Percentiles rank a stretch among this genome's conserved stretches.
phyloP scores from a whole-genome alignment of 2,888 invertebrate species.

The Drosophila prostipennis region DNA sequence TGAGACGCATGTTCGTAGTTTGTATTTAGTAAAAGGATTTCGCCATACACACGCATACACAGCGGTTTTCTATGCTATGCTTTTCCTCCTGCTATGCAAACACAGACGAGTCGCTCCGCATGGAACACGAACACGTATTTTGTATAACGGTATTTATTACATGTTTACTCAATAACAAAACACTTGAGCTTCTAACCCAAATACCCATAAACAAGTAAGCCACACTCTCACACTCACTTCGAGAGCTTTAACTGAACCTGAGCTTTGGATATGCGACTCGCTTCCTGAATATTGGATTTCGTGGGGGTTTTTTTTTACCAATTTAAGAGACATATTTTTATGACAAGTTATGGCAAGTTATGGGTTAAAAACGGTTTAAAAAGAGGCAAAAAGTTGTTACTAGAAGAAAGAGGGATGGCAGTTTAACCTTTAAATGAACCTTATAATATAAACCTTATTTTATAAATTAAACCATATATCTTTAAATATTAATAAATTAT shows the following conservation, averaged over 20 bases:
- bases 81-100: slow-evolving; percentile 58
- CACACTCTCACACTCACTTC: slow-evolving; percentile 31
- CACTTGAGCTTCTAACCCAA: slow-evolving; percentile 74
- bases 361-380: not conserved
- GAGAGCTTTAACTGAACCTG: slow-evolving; percentile 19
- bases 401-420: no score
- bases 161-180: slow-evolving; percentile 74
- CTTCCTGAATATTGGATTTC: slow-evolving; percentile 20
- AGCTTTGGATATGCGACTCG: slow-evolving; percentile 13
- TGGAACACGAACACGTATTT: slow-evolving; percentile 65
- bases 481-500: no score
- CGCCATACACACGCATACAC: slow-evolving; percentile 17
- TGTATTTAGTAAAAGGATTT: slow-evolving; percentile 73
- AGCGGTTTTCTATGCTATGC: slow-evolving; percentile 10
- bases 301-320: not conserved
- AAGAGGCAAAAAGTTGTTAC: no score
- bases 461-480: no score
- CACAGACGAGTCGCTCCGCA: slow-evolving; percentile 50
- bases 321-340: slow-evolving; percentile 5
- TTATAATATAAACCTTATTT: no score
- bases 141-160: slow-evolving; percentile 72
- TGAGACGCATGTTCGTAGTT: slow-evolving; percentile 65
- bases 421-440: no score
- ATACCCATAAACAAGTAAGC: slow-evolving; percentile 70
- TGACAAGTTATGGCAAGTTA: not conserved